A percentile compares a stretch with the other conserved stretches of the same genome.
Evolutionary conservation across 1,140 invertebrate species (phyloP).

Genomic region (Mya arenaria): DNA sequence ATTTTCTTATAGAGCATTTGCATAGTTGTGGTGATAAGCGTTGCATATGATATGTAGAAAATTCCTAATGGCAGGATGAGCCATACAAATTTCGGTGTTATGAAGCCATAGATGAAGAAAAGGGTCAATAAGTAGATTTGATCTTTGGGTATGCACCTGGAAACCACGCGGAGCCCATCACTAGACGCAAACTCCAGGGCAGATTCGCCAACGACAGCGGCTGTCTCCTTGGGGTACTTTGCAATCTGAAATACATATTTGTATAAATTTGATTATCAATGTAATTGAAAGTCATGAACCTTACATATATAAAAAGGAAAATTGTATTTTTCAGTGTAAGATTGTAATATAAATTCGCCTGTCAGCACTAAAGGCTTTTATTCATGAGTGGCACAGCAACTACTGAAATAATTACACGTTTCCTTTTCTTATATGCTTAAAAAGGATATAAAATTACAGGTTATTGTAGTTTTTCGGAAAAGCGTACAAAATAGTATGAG

Average conservation of each 20-base stretch:
- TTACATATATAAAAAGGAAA: no score
- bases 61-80: conserved; percentile 86
- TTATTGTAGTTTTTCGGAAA: no score
- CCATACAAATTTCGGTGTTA: conserved; percentile 85
- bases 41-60: conserved; percentile 87
- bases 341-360: no score
- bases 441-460: no score
- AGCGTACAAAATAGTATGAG: no score
- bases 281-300: no score
- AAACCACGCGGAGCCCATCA: conserved; percentile 89
- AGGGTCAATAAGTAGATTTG: conserved; percentile 86
- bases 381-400: no score
- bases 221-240: conserved; percentile 78
- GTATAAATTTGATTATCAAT: no score
- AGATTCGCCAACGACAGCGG: conserved; percentile 89
- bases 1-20: conserved; percentile 85
- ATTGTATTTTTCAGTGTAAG: no score
- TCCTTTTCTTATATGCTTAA: no score
- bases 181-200: conserved; percentile 90
- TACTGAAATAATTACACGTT: no score
- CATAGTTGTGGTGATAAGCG: conserved; percentile 90
- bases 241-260: conserved; percentile 66
- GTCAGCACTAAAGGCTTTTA: no score
- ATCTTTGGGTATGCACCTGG: conserved; percentile 88
- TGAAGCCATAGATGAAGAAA: conserved; percentile 86